phyloP scores from a whole-genome alignment of 2,797 vertebrate species.

The Spheniscus humboldti region DNA sequence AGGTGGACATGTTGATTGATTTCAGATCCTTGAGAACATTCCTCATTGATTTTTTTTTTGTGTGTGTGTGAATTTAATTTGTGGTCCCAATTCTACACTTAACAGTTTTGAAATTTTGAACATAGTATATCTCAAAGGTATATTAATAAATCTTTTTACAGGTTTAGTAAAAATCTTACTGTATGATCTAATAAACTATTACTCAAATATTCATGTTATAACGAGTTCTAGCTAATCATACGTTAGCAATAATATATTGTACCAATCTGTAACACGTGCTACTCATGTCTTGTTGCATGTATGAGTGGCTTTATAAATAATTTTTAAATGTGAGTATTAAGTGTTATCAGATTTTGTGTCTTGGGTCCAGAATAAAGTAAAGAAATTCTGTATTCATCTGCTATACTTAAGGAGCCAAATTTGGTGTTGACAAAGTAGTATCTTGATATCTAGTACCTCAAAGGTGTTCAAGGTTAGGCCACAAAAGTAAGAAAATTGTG shows the following conservation, averaged over 20 bases:
- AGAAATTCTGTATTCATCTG: neutral
- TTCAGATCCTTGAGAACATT: neutral
- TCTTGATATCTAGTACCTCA: neutral
- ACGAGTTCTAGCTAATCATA: neutral
- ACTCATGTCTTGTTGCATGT: neutral
- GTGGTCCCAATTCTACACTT: neutral
- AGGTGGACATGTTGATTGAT: neutral
- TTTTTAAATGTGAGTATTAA: neutral
- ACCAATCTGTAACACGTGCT: neutral
- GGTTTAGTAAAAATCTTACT: neutral
- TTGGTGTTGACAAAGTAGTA: neutral
- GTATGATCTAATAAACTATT: neutral
- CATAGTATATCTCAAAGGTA: neutral
- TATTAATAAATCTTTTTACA: neutral
- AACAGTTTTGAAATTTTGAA: neutral
- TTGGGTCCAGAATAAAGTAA: neutral
- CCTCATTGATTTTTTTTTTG: neutral
- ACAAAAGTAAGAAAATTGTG: neutral
- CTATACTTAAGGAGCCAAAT: neutral
- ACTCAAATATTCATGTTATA: neutral
- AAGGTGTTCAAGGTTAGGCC: neutral
- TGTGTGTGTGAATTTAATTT: neutral
- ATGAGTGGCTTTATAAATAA: neutral
- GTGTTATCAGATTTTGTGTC: neutral
- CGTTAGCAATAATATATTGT: neutral